These are phyloP conservation scores for Gastrophryne carolinensis DNA, from an alignment of 2,797 vertebrate species.

Conservation along the genomic window DNA sequence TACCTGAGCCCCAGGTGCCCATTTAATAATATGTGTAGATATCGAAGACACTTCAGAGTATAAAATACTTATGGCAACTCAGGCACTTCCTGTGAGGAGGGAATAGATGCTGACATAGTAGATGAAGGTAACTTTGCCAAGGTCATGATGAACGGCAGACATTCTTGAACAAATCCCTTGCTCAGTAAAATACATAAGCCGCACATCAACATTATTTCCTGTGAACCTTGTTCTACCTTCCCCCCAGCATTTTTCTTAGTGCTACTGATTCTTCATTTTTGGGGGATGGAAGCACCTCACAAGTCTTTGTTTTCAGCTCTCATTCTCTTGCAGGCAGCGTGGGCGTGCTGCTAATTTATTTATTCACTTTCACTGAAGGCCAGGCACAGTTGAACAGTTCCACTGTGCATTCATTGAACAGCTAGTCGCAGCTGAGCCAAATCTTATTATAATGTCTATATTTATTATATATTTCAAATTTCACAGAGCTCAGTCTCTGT, in stretches of 20 bases:
- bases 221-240: slow-evolving; percentile 9
- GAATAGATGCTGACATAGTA: slow-evolving; percentile 2
- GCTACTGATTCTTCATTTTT: slow-evolving; percentile 26
- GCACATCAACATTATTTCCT: slow-evolving; percentile 27
- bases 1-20: neutral
- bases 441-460: slow-evolving; percentile 41
- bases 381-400: slow-evolving; percentile 48
- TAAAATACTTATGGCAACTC: neutral
- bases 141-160: slow-evolving; percentile 21
- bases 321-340: slow-evolving; percentile 50
- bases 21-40: neutral
- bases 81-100: neutral
- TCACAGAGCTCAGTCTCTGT: slow-evolving; percentile 24
- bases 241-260: slow-evolving; percentile 14
- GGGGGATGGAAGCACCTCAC: slow-evolving; percentile 22
- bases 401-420: slow-evolving; percentile 45
- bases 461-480: slow-evolving; percentile 31
- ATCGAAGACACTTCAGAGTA: neutral
- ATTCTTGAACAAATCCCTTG: slow-evolving; percentile 7
- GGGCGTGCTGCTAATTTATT: slow-evolving; percentile 51
- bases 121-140: slow-evolving; percentile 24
- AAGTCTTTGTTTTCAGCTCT: slow-evolving; percentile 42
- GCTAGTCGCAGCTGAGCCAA: slow-evolving; percentile 43
- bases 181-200: slow-evolving; percentile 27
- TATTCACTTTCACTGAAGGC: slow-evolving; percentile 42